A percentile compares a stretch with the other conserved stretches of the same genome.
phyloP scores from a whole-genome alignment of 2,797 vertebrate genomes.

The Chromis chromis region DNA sequence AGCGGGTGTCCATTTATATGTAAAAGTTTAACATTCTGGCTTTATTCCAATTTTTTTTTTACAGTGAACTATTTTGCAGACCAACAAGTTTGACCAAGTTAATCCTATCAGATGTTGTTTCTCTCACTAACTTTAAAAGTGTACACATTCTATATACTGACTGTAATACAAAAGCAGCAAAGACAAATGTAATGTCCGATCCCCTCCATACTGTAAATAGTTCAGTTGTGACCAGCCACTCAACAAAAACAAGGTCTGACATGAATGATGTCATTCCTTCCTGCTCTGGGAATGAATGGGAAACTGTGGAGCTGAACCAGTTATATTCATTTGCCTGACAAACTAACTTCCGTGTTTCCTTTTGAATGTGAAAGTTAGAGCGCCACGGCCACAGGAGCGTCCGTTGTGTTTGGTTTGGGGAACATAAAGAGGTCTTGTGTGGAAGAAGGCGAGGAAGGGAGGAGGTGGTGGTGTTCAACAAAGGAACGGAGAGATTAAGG shows the following conservation, averaged over 20 bases:
- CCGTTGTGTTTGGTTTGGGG: slow-evolving; percentile 31
- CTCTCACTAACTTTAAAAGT: too few relatives aligned
- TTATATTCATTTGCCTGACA: slow-evolving; percentile 64
- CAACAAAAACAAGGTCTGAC: slow-evolving; percentile 29
- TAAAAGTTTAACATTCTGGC: not conserved
- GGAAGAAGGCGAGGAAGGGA: slow-evolving; percentile 16
- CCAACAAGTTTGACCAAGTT: too few relatives aligned
- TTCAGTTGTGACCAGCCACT: slow-evolving; percentile 15
- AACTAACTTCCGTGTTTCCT: slow-evolving; percentile 63
- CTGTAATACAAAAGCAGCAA: not conserved
- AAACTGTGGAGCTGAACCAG: slow-evolving; percentile 31
- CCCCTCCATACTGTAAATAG: slow-evolving; percentile 4
- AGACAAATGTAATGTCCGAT: not conserved
- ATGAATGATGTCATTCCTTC: slow-evolving; percentile 59
- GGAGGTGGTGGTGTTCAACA: slow-evolving; percentile 37
- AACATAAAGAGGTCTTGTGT: slow-evolving; percentile 38
- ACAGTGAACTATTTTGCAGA: too few relatives aligned
- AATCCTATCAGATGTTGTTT: too few relatives aligned
- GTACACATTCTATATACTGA: not conserved
- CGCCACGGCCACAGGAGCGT: slow-evolving; percentile 13
- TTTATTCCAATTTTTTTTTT: too few relatives aligned
- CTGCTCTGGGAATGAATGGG: slow-evolving; percentile 41
- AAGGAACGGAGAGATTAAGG: slow-evolving; percentile 54
- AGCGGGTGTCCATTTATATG: too few relatives aligned
- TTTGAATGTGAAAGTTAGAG: slow-evolving; percentile 49